Evolutionary conservation across 1,140 invertebrate species (phyloP).

Genomic region (Drosophila nebulosa): DNA sequence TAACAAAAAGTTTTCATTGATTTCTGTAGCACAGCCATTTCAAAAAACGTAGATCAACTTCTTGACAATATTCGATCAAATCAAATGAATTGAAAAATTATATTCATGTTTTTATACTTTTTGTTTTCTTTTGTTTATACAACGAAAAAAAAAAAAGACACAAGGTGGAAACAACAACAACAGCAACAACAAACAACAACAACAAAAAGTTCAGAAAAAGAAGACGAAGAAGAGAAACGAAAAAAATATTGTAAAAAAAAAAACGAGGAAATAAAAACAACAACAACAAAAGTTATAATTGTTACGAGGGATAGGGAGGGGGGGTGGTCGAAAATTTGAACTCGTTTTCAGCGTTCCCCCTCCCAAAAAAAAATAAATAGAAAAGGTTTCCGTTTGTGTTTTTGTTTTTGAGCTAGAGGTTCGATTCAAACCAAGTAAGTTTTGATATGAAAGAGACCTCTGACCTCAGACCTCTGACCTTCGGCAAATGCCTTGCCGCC

Average conservation of each 20-base stretch:
- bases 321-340: background rate
- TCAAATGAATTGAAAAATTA: conserved; percentile 45
- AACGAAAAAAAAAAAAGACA: conserved; percentile 53
- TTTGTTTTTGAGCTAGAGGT: too few species aligned
- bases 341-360: background rate
- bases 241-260: conserved; percentile 1
- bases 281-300: conserved; percentile 4
- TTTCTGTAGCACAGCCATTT: conserved; percentile 89
- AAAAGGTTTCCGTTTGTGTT: background rate
- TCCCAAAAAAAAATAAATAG: too few species aligned
- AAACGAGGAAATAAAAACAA: background rate
- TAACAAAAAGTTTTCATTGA: conserved; percentile 49
- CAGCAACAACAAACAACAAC: conserved; percentile 14
- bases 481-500: too few species aligned
- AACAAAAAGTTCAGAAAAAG: conserved; percentile 10
- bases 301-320: background rate
- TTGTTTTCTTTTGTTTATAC: conserved; percentile 25
- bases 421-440: too few species aligned
- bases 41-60: conserved; percentile 95
- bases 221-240: conserved; percentile 25
- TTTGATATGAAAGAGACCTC: background rate
- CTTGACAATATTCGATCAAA: conserved; percentile 86
- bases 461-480: background rate
- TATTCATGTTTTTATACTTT: conserved; percentile 2
- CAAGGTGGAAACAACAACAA: conserved; percentile 21